Evolutionary conservation across 1,140 invertebrate species (phyloP).

Genomic region (Drosophila azteca): DNA sequence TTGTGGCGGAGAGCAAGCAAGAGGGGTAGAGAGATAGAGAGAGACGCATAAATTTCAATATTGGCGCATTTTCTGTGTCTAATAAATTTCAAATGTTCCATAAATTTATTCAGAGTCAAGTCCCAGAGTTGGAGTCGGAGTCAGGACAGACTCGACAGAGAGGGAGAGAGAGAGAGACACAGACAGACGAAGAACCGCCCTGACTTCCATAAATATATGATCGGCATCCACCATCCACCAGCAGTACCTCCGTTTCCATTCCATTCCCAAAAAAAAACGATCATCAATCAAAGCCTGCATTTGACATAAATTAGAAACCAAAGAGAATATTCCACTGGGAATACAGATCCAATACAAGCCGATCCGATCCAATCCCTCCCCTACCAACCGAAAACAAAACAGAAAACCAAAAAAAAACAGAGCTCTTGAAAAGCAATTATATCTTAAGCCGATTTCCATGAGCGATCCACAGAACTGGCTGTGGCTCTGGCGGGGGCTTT

Average conservation of each 20-base stretch:
- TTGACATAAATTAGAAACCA: slow-evolving; percentile 81
- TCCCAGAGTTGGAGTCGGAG: slow-evolving; percentile 53
- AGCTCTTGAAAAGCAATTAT: slow-evolving; percentile 65
- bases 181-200: slow-evolving; percentile 50
- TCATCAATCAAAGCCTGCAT: slow-evolving; percentile 78
- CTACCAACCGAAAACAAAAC: neutral
- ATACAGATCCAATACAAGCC: slow-evolving; percentile 37
- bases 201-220: slow-evolving; percentile 67
- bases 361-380: neutral
- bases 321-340: slow-evolving; percentile 58
- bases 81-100: slow-evolving; percentile 73
- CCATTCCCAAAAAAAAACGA: slow-evolving; percentile 29
- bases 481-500: slow-evolving; percentile 16
- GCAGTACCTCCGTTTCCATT: slow-evolving; percentile 7
- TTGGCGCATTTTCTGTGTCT: slow-evolving; percentile 75
- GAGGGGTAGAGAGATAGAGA: neutral
- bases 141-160: neutral
- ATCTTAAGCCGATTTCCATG: slow-evolving; percentile 74
- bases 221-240: slow-evolving; percentile 17
- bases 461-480: slow-evolving; percentile 39
- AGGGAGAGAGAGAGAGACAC: slow-evolving; percentile 9
- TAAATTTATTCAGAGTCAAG: slow-evolving; percentile 78
- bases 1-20: slow-evolving; percentile 23
- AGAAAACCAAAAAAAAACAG: slow-evolving; percentile 16
- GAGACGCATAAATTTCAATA: slow-evolving; percentile 78